Evolutionary conservation across 2,113 vertebrate genomes (phyloP), one percentile per base, ranked within the genome.

Genomic region (Genyomyrus donnyi): DNA sequence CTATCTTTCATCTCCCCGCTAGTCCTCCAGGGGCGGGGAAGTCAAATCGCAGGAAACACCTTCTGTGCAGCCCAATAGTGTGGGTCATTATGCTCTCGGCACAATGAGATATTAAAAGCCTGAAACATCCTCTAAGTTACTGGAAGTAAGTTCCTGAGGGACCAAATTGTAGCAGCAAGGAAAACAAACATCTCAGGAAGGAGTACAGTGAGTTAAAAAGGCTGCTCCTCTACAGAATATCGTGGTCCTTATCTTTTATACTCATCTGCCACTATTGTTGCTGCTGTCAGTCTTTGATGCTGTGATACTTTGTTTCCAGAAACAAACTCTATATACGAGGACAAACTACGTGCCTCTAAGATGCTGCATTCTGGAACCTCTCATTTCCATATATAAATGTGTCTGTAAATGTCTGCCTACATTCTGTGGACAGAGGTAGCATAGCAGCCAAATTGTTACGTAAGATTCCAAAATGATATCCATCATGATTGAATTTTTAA

Each of bases 21-120:
- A 93, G 91, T 92, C 90, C 92, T 93, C 93, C 17, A 85, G 92
- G 92, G 95, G 93, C 58, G 93, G 92, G 45, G 48, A 56, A 7
- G 56, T 88, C 6, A 93, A 95, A 95, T 95, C 93, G 92, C 95
- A 96, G 95, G 96, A 96, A 96, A 95, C 95, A 95, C 95, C 95
- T 95, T 95, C 93, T 90, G 91, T 19, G 53, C 90, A 90, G 74
- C 88, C 10, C 87, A 66, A 91, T 91, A 17, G 91, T 89, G 24
- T 91, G 91, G 91, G 88, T 62, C 35, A 91, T 42, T 52, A 77
- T 89, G 88, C 11, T 46, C 15, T 35, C 31, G 56, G 93, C 88
- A 95, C 96, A 96, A 95, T 95, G 93, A 92, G 93, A 94, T 94
- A 96, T 95, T 95, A 94, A 95, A 96, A 95, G 92, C 91, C 88